Evolutionary conservation across 2,888 invertebrate genomes (phyloP), one percentile per base, ranked within the genome.

Genomic region (Branchinecta sandiegonensis): DNA sequence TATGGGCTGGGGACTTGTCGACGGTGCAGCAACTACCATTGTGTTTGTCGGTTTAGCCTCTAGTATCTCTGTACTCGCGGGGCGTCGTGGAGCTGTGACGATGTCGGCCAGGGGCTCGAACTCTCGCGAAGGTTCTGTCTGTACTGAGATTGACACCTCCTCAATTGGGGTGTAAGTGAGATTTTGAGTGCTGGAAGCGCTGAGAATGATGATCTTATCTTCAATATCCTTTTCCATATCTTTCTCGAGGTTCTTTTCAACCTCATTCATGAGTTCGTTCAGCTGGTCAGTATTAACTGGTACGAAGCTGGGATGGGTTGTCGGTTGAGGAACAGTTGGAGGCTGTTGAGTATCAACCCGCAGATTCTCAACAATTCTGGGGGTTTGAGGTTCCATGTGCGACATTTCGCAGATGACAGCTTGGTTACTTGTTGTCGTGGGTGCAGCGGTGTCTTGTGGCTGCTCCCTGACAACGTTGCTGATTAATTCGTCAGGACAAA

Each of bases 231-330:
- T 56, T n/a, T 56, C 10, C 8, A 9, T 56, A 56, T 10, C 8
- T 56, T n/a, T 56, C 17, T 56, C 56, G 8, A 56, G 56, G 10
- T 56, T 56, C 8, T 56, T 56, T 56, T 56, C 56, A 17, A 56
- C 56, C 17, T 56, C 56, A 56, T 56, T 56, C 56, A 56, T 56
- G n/a, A 56, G n/a, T 56, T 56, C 56, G 17, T 56, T n/a, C 56
- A 56, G 17, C 56, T 56, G 56, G n/a, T 56, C 14, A 10, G 8
- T 17, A 8, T 56, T 56, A 37, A 37, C 37, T 37, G 37, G 6
- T 37, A 37, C 37, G 37, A 37, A 37, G 37, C 37, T 37, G 37
- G 37, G 37, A 37, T 37, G 37, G 37, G 37, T 37, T 37, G 37
- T 37, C 6, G 37, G 37, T 2, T 37, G 37, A 37, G 37, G 37